Evolutionary conservation across 2,113 vertebrate species (phyloP), one percentile per base, ranked within the genome.

Genomic region (Telmatochromis sp.): DNA sequence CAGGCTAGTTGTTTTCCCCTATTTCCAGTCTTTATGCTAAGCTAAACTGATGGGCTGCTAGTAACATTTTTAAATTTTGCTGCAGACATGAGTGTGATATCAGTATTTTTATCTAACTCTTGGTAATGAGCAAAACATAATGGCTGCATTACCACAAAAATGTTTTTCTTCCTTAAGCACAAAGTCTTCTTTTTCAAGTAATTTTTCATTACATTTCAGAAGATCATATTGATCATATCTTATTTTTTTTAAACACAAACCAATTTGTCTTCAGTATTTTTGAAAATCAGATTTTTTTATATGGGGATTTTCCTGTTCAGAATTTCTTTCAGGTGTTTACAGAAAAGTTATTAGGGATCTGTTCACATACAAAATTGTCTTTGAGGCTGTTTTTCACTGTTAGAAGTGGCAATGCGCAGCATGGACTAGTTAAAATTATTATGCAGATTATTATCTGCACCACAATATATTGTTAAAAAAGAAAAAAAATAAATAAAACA

Each of bases 401-500:
- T 71, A 71, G 21, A 71, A 71, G 21, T 42, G 37, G 37, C 21
- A 42, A 14, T 42, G n/a, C 5, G 7, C 65, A 23, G n/a, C 37
- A 71, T 71, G 37, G 37, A 71, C 37, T 71, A 15, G 13, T 71
- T 71, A 45, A 45, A 45, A 71, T 71, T 42, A 63, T 63, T 63
- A 63, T 63, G 58, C 58, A 35, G 58, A 63, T 63, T 35, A n/a
- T 11, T 63, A 71, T 42, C 65, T 71, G 65, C 37, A 71, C 37
- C 37, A 50, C 15, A 75, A 28, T 28, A 19, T 50, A 28, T 75
- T 75, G 21, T 50, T 12, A 31, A 75, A 75, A 47, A 28, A 75
- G 0, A 6, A 15, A 10, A 2, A 1, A 3, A 21, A 3, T 0
- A 28, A 37, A 65, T 2, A 42, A 26, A 47, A 45, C 17, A 47